Evolutionary conservation across 2,113 vertebrate species (phyloP), one percentile per base, ranked within the genome.

Genomic region (Tachysurus fulvidraco): DNA sequence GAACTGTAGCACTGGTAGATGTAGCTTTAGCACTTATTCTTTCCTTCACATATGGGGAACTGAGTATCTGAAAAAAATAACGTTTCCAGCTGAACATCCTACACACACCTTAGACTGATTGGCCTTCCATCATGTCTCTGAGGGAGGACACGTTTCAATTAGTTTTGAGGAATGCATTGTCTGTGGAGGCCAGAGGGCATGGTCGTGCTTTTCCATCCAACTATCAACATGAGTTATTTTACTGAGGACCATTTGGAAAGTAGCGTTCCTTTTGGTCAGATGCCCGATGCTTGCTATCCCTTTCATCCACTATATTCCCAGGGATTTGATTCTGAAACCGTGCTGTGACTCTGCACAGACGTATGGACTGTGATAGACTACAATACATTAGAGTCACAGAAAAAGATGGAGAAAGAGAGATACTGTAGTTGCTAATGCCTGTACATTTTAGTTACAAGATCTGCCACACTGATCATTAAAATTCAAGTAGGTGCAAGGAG

Each of bases 221-320:
- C 89, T 67, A 78, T 89, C 79, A 83, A 83, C 87, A 88, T 91
- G 87, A 94, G 91, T 92, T 90, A 93, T 93, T 91, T 87, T 89
- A 90, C 92, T 90, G 91, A 88, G 21, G 92, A 89, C 91, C 88
- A 86, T 93, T 93, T 91, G 91, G 93, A 93, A 90, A 92, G 93
- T 89, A 90, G 74, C 91, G 93, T 92, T 95, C 92, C 73, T 83
- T 92, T 89, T 93, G 93, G 92, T 90, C 7, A 44, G 16, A 86
- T 90, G 93, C 94, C 94, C 94, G 93, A 90, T 88, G 90, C 65
- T 92, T 85, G 90, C 89, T 88, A 91, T 93, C 88, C 84, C 64
- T 83, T 89, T 74, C 78, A 92, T 93, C 91, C 81, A 64, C 90
- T 90, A 91, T 89, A 92, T 92, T 91, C 89, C 92, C 76, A 74